A percentile compares a stretch with the other conserved stretches of the same genome.
Evolutionary conservation across 2,888 invertebrate species (phyloP).

Genomic region (Ischnura elegans): DNA sequence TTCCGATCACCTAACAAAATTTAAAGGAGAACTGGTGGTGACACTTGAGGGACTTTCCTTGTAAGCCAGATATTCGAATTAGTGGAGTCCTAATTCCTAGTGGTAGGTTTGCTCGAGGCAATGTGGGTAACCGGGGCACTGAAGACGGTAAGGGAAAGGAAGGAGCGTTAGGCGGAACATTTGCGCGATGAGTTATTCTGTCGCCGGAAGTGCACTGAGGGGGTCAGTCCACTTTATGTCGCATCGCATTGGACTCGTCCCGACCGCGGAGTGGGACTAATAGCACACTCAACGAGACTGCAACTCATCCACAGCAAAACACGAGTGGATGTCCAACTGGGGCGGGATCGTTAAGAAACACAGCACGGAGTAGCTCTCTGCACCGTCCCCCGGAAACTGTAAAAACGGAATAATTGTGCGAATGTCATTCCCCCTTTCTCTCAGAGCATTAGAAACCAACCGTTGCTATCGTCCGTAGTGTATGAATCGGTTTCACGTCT

Average conservation of each 20-base stretch:
- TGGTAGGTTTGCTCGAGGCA: neutral
- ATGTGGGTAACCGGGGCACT: neutral
- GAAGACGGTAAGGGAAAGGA: neutral
- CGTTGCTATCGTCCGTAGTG: too few relatives aligned
- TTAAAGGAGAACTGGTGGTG: too few relatives aligned
- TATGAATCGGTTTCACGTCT: too few relatives aligned
- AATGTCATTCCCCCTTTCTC: neutral
- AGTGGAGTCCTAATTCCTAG: too few relatives aligned
- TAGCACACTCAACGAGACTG: neutral
- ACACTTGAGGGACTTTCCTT: too few relatives aligned
- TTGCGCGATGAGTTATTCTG: neutral
- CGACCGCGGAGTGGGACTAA: neutral
- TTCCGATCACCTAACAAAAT: too few relatives aligned
- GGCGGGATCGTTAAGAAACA: neutral
- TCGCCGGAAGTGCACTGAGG: neutral
- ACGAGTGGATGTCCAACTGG: neutral
- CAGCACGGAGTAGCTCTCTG: neutral
- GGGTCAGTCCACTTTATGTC: conserved; percentile 17
- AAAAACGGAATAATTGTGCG: neutral
- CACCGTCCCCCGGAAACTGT: neutral
- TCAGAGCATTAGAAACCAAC: too few relatives aligned
- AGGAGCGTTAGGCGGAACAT: neutral
- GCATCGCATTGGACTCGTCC: conserved; percentile 9
- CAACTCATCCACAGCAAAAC: neutral
- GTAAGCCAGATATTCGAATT: too few relatives aligned